Evolutionary conservation across 2,113 vertebrate genomes (phyloP), one percentile per base, ranked within the genome.

Genomic region (Caloenas nicobarica): DNA sequence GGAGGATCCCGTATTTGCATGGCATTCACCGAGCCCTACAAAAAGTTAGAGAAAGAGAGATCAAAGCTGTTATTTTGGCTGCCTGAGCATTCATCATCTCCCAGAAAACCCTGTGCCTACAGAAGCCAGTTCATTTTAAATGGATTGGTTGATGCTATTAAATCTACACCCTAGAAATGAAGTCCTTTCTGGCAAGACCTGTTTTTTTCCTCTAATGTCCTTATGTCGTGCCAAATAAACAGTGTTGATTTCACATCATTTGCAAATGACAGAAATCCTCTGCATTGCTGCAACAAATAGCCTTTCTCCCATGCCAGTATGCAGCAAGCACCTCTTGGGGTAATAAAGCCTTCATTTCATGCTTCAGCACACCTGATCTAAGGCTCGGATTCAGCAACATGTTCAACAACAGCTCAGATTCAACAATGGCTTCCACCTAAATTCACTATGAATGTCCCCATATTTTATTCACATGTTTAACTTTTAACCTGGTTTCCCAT

Each of bases 341-440:
- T 84, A 88, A 88, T 61, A 61, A 93, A 90, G 82, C 25, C 60
- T 91, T 95, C 81, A 51, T 72, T 86, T 92, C 94, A 79, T 54
- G 93, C 83, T 95, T 79, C 86, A 79, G 73, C 64, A 92, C 80
- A 92, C 86, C 91, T 95, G 86, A 65, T 36, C 73, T 65, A 57
- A 76, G 78, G n/a, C 84, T 87, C 8, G 2, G 33, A 87, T 72
- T 85, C 73, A 54, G 72, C 76, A 71, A 28, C 0, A 0, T 17
- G 36, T 33, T 66, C 79, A 57, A 11, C 5, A 3, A 65, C 51
- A 89, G 40, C 56, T 91, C 6, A 2, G 31, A 73, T 40, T 77
- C 46, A 57, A 28, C 33, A 24, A 46, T 25, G 74, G 61, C 68
- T 90, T 46, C 33, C 18, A 54, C 48, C 65, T 44, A 74, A 48